Evolutionary conservation across 2,113 vertebrate genomes (phyloP).

Genomic region (Dryoscopus gambensis): DNA sequence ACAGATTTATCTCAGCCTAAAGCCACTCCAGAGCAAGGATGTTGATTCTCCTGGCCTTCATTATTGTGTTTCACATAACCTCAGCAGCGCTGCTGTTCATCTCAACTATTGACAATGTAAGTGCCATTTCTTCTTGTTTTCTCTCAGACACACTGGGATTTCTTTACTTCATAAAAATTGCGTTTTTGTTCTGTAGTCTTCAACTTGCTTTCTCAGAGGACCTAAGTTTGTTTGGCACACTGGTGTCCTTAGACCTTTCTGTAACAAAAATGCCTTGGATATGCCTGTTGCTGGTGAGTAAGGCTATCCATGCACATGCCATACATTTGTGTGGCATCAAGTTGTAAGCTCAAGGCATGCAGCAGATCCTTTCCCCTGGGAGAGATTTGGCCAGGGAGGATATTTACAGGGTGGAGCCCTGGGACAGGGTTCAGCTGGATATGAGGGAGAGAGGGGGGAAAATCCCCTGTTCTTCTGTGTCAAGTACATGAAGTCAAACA

Average conservation of each 20-base stretch:
- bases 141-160: neutral
- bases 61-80: slow-evolving; percentile 79
- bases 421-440: neutral
- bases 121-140: neutral
- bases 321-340: neutral
- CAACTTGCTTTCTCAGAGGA: neutral
- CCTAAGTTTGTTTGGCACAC: neutral
- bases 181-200: neutral
- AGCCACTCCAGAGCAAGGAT: slow-evolving; percentile 52
- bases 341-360: neutral
- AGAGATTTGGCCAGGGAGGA: neutral
- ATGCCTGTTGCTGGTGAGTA: neutral
- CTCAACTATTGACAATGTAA: slow-evolving; percentile 78
- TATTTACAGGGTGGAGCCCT: neutral
- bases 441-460: accelerated
- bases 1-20: neutral
- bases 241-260: neutral
- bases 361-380: neutral
- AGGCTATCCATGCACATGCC: neutral
- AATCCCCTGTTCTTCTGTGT: neutral
- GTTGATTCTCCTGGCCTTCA: slow-evolving; percentile 79
- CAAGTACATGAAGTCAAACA: neutral
- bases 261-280: neutral
- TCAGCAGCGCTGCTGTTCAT: slow-evolving; percentile 75
- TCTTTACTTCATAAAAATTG: neutral